Evolutionary conservation across 2,797 vertebrate genomes (phyloP).

Genomic region (Danio choprae): DNA sequence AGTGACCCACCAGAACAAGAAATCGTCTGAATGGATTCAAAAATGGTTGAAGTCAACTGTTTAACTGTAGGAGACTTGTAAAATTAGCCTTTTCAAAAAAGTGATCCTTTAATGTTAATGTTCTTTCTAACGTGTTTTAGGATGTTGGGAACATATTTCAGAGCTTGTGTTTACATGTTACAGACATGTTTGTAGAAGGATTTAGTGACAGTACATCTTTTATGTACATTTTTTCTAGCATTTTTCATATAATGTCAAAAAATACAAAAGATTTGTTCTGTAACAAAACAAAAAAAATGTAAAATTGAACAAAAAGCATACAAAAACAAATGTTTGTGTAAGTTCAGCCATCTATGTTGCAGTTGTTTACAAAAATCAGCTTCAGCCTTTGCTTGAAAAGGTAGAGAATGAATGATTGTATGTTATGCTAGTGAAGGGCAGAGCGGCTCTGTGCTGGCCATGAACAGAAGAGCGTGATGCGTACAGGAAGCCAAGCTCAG

Average conservation of each 20-base stretch:
- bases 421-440: neutral
- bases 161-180: no score
- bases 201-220: neutral
- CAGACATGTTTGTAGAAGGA: no score
- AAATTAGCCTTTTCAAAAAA: no score
- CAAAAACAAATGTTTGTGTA: neutral
- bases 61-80: no score
- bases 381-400: neutral
- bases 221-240: neutral
- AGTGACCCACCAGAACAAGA: no score
- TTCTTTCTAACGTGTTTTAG: no score
- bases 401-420: neutral
- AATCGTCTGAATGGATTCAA: no score
- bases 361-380: neutral
- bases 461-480: conserved; percentile 17
- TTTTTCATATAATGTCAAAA: neutral
- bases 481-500: conserved; percentile 49
- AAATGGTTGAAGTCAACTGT: no score
- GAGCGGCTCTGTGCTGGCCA: conserved; percentile 10
- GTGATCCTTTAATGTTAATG: no score
- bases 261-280: no score
- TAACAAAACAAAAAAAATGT: neutral
- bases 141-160: no score
- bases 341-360: neutral
- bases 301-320: neutral